These are phyloP conservation scores for Nothoprocta pentlandii DNA, from an alignment of 2,113 vertebrate genomes.

Conservation along the genomic window DNA sequence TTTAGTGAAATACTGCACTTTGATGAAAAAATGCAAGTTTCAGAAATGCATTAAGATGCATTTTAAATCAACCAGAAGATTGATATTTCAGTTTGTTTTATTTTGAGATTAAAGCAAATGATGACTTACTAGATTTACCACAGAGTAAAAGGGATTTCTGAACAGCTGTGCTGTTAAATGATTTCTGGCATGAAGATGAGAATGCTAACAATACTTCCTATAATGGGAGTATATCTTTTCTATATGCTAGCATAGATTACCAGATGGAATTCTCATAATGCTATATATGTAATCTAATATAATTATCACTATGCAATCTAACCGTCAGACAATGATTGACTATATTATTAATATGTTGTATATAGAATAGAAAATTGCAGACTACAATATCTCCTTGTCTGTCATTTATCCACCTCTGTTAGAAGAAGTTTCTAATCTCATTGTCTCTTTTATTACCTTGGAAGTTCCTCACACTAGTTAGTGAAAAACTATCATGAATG, in stretches of 20 bases:
- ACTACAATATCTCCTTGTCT: neutral
- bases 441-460: neutral
- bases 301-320: neutral
- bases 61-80: neutral
- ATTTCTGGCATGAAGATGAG: neutral
- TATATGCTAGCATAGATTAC: neutral
- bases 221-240: neutral
- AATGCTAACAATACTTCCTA: neutral
- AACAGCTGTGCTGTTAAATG: neutral
- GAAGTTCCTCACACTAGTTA: neutral
- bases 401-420: neutral
- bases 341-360: neutral
- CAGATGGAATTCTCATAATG: neutral
- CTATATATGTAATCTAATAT: neutral
- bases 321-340: neutral
- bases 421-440: neutral
- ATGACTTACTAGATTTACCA: neutral
- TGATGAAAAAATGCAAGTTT: neutral
- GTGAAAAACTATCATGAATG: neutral
- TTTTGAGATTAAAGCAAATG: neutral
- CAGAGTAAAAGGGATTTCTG: neutral
- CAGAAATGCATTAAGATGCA: neutral
- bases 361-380: neutral
- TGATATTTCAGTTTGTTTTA: neutral
- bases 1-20: neutral